These are phyloP conservation scores for Noctua pronuba DNA, from an alignment of 2,888 invertebrate genomes.

Conservation along the genomic window DNA sequence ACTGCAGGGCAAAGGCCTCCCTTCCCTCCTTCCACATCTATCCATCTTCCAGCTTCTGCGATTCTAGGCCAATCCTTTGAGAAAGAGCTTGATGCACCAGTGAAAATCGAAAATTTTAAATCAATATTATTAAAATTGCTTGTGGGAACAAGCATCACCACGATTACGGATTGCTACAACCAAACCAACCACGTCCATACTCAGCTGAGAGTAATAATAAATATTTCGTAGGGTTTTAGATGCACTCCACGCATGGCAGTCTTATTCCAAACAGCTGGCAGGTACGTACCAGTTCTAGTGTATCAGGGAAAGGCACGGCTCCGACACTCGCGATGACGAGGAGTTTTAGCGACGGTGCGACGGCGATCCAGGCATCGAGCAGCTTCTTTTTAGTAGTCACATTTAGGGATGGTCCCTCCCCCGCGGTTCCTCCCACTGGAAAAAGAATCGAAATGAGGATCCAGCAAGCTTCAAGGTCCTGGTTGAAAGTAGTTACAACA, in stretches of 20 bases:
- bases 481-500: too few relatives aligned
- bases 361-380: slow-evolving; percentile 5
- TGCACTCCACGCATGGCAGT: neutral
- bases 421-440: neutral
- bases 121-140: too few relatives aligned
- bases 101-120: too few relatives aligned
- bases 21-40: too few relatives aligned
- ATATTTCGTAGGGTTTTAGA: neutral
- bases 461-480: neutral
- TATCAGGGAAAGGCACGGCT: neutral
- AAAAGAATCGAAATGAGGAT: neutral
- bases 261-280: neutral
- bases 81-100: too few relatives aligned
- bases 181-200: neutral
- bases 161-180: neutral
- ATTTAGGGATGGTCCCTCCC: slow-evolving; percentile 11
- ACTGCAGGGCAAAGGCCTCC: too few relatives aligned
- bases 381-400: neutral
- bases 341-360: neutral
- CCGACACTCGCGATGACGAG: neutral
- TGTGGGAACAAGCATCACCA: too few relatives aligned
- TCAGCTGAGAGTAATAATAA: neutral
- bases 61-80: too few relatives aligned
- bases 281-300: slow-evolving; percentile 5
- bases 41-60: too few relatives aligned